Evolutionary conservation across 2,113 vertebrate species (phyloP).

Genomic region (Corythaeola cristata): DNA sequence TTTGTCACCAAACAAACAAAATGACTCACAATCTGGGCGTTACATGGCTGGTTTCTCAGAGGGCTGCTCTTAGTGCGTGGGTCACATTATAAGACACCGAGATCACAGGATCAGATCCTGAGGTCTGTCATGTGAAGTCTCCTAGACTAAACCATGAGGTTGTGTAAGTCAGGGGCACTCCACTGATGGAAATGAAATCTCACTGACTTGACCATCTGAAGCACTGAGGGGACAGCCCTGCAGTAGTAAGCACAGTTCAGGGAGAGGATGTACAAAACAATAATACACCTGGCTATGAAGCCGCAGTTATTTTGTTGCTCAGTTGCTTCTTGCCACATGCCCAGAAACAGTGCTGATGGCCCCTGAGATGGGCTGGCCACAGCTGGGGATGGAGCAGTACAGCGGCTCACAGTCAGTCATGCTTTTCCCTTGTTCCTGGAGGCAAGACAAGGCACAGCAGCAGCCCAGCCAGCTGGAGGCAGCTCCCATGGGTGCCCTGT

Average conservation of each 20-base stretch:
- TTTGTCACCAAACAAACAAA: not conserved
- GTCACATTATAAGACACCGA: not conserved
- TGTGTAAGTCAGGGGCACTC: not conserved
- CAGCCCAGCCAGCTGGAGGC: not conserved
- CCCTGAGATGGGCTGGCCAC: not conserved
- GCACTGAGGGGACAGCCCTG: not conserved
- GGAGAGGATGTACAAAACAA: not conserved
- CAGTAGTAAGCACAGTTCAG: not conserved
- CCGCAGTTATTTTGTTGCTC: not conserved
- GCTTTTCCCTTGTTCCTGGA: not conserved
- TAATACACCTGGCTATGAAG: not conserved
- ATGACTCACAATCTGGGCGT: not conserved
- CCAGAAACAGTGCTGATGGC: not conserved
- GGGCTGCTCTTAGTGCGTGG: not conserved
- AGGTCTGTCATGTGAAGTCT: constrained; percentile 30
- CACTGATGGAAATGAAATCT: not conserved
- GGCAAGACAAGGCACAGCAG: not conserved
- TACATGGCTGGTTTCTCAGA: not conserved
- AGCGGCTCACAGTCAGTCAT: accelerated
- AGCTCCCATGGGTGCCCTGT: not conserved
- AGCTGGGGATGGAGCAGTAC: not conserved
- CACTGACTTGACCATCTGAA: not conserved
- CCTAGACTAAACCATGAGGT: not conserved
- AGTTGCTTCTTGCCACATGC: not conserved
- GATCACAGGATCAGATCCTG: constrained; percentile 14